Evolutionary conservation across 2,113 vertebrate species (phyloP).

Genomic region (Carollia perspicillata): DNA sequence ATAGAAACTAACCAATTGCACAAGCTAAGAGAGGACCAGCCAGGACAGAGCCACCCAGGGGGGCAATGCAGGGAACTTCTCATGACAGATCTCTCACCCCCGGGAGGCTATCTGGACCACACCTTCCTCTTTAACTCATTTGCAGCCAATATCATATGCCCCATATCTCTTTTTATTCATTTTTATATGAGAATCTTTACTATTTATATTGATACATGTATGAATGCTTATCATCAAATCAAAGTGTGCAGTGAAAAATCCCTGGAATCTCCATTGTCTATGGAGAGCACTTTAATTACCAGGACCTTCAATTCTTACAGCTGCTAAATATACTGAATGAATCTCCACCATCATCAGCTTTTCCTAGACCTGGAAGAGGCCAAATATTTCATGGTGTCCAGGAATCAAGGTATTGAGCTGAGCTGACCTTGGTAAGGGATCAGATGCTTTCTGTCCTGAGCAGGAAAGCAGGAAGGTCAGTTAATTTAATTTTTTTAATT

Average conservation of each 20-base stretch:
- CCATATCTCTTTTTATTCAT: slow-evolving; percentile 39
- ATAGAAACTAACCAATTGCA: background rate
- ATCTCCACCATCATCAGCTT: background rate
- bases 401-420: background rate
- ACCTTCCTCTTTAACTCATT: background rate
- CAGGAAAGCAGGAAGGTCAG: background rate
- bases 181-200: background rate
- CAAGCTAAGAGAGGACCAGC: background rate
- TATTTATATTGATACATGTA: background rate
- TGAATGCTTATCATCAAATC: background rate
- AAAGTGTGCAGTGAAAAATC: background rate
- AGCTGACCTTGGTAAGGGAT: background rate
- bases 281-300: slow-evolving; percentile 42
- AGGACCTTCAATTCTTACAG: slow-evolving; percentile 5
- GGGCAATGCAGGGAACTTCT: too few relatives aligned
- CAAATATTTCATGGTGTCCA: background rate
- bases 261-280: slow-evolving; percentile 39
- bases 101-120: background rate
- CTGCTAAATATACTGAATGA: slow-evolving; percentile 42
- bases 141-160: slow-evolving; percentile 61
- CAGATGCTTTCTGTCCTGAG: background rate
- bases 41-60: background rate
- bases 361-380: slow-evolving; percentile 44
- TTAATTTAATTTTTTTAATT: too few relatives aligned
- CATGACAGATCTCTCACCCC: background rate